Evolutionary conservation across 1,140 invertebrate genomes (phyloP).

Genomic region (Meloidogyne floridensis): DNA sequence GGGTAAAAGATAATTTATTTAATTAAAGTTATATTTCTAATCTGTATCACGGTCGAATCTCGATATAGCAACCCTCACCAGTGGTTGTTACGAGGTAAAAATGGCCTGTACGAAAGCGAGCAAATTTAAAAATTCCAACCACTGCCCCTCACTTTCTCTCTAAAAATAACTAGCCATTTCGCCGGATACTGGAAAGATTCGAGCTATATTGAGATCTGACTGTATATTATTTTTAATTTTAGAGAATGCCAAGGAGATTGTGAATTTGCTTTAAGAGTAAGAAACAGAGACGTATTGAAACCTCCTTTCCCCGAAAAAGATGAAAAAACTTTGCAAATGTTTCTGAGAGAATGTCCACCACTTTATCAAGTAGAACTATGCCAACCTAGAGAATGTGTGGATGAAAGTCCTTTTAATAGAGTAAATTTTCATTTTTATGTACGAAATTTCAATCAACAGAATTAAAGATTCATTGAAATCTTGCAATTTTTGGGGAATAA

Average conservation of each 20-base stretch:
- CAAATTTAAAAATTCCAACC: too few species aligned
- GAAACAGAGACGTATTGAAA: conserved; percentile 38
- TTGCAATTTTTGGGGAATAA: too few species aligned
- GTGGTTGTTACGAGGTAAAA: too few species aligned
- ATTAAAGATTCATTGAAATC: too few species aligned
- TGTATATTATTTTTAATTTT: not conserved
- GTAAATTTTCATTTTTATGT: not conserved
- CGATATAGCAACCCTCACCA: too few species aligned
- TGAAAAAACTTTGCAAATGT: conserved; percentile 10
- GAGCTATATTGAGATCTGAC: too few species aligned
- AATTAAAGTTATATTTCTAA: not conserved
- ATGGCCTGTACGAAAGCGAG: too few species aligned
- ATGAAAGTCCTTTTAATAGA: conserved; percentile 39
- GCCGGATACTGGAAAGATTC: too few species aligned
- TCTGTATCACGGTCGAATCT: too few species aligned
- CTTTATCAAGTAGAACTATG: conserved; percentile 44
- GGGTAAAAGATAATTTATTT: conserved; percentile 1
- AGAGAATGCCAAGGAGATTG: conserved; percentile 37
- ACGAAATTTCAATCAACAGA: too few species aligned
- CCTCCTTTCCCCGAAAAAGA: conserved; percentile 44
- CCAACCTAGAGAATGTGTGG: conserved; percentile 32
- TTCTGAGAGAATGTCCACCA: conserved; percentile 38
- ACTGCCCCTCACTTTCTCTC: too few species aligned
- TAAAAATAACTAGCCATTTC: too few species aligned
- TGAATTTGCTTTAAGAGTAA: conserved; percentile 43